Base-by-base conservation (phyloP, 35 echinoderm and acorn worm genomes). In the Eucidaris tribuloides region DNA sequence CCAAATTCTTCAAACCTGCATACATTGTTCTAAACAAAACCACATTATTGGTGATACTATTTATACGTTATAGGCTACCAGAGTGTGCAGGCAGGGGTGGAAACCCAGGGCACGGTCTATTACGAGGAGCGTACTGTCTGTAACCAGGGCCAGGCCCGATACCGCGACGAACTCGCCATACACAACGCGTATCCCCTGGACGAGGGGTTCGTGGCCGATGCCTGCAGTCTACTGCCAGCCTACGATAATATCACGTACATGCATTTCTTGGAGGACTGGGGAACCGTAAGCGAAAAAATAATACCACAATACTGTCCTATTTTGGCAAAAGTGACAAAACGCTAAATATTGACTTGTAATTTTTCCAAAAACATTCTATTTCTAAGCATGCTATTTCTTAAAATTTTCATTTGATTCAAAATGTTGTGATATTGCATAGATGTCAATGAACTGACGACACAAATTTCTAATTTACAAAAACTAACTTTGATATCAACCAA, bases 121-220 rank as follows among this genome's bases (percentile, higher is more conserved):
- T 81, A 60, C 24, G 79, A 81, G 54, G 42, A 81, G 11, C 49
- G 52, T 4, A 81, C 79, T 19, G 79, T 81, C 33, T 81, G 79
- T 25, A 81, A 81, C 37, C 45, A 58, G 3, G 79, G 79, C 2
- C 79, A 81, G 42, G 79, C 79, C 39, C 79, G 79, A 2, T 81
- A 81, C 32, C 32, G 30, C 2, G 42, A 49, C 30, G 79, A 81
- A 40, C 55, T 81, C 2, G 79, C 79, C 35, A 31, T 81, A 2
- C 57, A 58, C 25, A 34, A 81, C 5, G 3, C 37, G 25, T 81
- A 81, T 39, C 79, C 79, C 1, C 37, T 81, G 25, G 57, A 54
- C 22, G 40, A n/a, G n/a, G n/a, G n/a, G n/a, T n/a, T n/a, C n/a
- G n/a, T n/a, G n/a, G n/a, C n/a, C n/a, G n/a, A n/a, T 58, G 49